Conservation (phyloP, 2,113 vertebrate species). For the Penelope pileata region DNA sequence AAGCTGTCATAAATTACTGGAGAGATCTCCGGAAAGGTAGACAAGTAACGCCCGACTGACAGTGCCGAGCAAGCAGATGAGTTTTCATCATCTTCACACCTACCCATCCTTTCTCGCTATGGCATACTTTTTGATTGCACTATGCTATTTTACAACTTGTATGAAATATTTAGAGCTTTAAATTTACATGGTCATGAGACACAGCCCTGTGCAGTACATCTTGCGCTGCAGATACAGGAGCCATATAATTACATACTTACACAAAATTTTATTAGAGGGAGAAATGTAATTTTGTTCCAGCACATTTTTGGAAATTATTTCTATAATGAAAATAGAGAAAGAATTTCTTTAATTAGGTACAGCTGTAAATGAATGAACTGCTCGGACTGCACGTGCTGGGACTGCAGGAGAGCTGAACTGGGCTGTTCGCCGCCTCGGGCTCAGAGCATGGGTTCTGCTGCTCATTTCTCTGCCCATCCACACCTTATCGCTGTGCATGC, state of each 20-base stretch:
- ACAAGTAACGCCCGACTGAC: not conserved
- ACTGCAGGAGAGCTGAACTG: not conserved
- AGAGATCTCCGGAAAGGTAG: not conserved
- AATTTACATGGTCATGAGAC: conserved; percentile 44
- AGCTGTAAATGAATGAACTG: not conserved
- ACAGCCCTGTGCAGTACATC: not conserved
- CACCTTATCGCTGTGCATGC: not conserved
- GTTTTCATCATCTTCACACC: conserved; percentile 21
- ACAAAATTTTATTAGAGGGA: not conserved
- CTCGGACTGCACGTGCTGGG: not conserved
- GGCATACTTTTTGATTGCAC: conserved; percentile 40
- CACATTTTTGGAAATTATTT: conserved; percentile 4
- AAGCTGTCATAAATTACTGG: conserved; percentile 9
- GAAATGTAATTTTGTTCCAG: not conserved
- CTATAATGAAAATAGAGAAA: not conserved
- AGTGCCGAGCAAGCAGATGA: not conserved
- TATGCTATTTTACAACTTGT: conserved; percentile 24
- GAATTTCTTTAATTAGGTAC: not conserved
- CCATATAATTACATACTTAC: not conserved
- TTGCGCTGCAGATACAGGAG: not conserved
- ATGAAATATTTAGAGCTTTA: conserved; percentile 52
- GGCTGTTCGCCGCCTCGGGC: not conserved
- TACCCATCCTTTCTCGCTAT: not conserved
- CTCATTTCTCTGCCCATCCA: not conserved
- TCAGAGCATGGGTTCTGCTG: not conserved